Evolutionary conservation across 2,888 invertebrate genomes (phyloP), one percentile per base, ranked within the genome.

Genomic region (Idaea aversata): DNA sequence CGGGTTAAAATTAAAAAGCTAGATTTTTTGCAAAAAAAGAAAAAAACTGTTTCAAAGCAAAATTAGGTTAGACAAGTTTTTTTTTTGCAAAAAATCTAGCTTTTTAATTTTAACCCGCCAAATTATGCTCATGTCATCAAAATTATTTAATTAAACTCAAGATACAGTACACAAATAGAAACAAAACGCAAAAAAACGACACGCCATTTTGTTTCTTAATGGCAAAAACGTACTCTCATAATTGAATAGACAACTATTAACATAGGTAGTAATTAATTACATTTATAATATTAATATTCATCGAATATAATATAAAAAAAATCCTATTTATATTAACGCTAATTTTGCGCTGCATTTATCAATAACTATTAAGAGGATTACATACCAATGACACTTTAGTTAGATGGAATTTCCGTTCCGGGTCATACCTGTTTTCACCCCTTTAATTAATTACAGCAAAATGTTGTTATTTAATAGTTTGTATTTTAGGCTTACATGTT

Each of bases 261-360:
- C 86, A 81, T 75, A 81, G 84, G 86, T 80, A 87, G 88, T 86
- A 86, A 13, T 7, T 47, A 47, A 13, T 7, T 47, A 47, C 47
- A 47, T 47, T 47, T 13, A 13, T 47, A 88, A 86, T 25, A 25
- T 25, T 83, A 88, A 88, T 87, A 86, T 88, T 89, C 88, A 88
- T 83, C 79, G 84, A 88, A 86, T 88, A 87, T 84, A 83, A 84
- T 88, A 88, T 87, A 47, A 13, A 86, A 88, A 87, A 86, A 81
- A 84, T 77, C 81, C 81, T 77, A 78, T 77, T 77, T 77, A 77
- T 78, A 75, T 80, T 60, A 57, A 81, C 71, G 77, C 75, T 80
- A 76, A 75, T 71, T 71, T 65, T 70, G 67, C 67, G 74, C 75
- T 75, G 65, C 65, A 70, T 47, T 47, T 47, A 25, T 47, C 47